Conservation (phyloP, 2,113 vertebrate genomes). For the Diphyllodes magnificus region DNA sequence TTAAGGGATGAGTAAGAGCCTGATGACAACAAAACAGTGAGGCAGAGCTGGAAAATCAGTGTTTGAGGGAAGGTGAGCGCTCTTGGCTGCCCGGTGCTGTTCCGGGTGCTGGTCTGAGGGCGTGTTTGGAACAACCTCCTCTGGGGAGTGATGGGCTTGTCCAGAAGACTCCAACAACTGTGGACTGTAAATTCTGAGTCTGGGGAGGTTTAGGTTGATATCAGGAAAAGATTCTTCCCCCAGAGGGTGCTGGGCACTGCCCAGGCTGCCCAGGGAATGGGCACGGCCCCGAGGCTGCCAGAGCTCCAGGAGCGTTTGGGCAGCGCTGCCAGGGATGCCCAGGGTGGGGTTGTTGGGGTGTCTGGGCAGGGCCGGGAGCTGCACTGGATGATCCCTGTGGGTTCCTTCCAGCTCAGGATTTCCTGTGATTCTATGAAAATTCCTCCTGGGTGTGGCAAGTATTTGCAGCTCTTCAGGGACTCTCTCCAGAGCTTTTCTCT, state of each 20-base stretch:
- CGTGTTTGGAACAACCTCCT: not conserved
- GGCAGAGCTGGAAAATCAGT: not conserved
- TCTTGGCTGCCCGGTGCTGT: not conserved
- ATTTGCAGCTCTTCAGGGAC: not conserved
- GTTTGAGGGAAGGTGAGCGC: not conserved
- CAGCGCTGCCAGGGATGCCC: not conserved
- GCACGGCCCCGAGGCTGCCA: not conserved
- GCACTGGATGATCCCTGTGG: accelerated
- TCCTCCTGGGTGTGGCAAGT: not conserved
- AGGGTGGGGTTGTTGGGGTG: not conserved
- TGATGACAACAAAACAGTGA: not conserved
- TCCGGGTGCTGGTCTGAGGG: not conserved
- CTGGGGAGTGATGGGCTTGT: not conserved
- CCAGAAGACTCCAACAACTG: not conserved
- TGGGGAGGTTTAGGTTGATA: not conserved
- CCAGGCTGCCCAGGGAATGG: not conserved
- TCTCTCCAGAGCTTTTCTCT: not conserved
- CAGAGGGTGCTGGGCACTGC: not conserved
- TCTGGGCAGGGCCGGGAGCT: not conserved
- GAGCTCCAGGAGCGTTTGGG: not conserved
- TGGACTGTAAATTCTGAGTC: not conserved
- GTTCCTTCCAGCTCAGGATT: not conserved
- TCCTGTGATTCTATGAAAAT: not conserved
- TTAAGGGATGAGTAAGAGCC: not conserved
- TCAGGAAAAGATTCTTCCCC: not conserved